Evolutionary conservation across 2,113 vertebrate species (phyloP), one percentile per base, ranked within the genome.

Genomic region (Aramus guarauna): DNA sequence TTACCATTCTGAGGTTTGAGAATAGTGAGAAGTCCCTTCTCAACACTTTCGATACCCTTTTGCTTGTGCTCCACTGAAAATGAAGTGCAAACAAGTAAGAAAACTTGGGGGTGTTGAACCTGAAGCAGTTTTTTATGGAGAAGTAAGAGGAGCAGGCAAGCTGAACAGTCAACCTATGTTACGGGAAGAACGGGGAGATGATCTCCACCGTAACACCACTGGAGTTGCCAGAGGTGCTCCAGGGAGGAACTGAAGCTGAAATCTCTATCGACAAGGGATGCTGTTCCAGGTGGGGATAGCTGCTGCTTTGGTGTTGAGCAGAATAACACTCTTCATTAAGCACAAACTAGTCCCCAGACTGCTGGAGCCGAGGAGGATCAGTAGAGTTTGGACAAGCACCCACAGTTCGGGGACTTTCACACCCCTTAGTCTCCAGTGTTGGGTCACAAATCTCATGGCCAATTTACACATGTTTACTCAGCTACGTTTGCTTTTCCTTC

Each of bases 291-390:
- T 36, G 37, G 12, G 26, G 18, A n/a, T 34, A 86, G 29, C 16
- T 41, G 16, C 3, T 0, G 0, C 24, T 60, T 69, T 45, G 47
- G 6, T 66, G 36, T 53, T 60, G 53, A 39, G 22, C 1, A 1
- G 30, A 34, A 52, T 36, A 48, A 53, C 9, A 4, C 15, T 39
- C 23, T 37, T 72, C 20, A n/a, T 55, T 63, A 81, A 83, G 55
- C 12, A 34, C 18, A 34, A 48, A 27, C 15, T 21, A 62, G 6
- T 9, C 26, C n/a, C 4, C 5, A 1, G n/a, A 27, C 22, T 4
- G 14, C 74, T 58, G 45, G 43, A 85, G 18, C 8, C 0, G 0
- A 14, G 63, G 12, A 77, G 63, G 20, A 39, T 50, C 41, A 22
- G 14, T 22, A 43, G 12, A 15, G 15, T 43, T 84, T 83, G 62